A percentile compares a stretch with the other conserved stretches of the same genome.
phyloP scores from a whole-genome alignment of 2,797 vertebrate species.

The Anabacerthia variegaticeps region DNA sequence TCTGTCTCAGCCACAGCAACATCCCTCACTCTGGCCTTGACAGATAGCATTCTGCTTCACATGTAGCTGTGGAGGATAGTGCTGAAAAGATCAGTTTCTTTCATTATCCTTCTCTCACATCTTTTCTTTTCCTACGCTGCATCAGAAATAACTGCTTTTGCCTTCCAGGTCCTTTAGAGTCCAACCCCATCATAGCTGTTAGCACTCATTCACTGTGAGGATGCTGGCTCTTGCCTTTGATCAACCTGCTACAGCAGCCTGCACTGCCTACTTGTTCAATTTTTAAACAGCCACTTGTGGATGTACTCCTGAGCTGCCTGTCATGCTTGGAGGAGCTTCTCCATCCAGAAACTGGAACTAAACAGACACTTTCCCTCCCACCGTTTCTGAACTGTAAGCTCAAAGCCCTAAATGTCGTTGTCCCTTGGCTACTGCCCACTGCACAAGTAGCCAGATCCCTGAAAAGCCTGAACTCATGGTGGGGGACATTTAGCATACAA shows the following conservation, averaged over 20 bases:
- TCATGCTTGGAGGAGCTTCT: slow-evolving; percentile 28
- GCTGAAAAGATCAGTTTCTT: slow-evolving; percentile 44
- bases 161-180: slow-evolving; percentile 32
- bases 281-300: slow-evolving; percentile 59
- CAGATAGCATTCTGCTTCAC: not conserved
- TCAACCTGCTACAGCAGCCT: slow-evolving; percentile 43
- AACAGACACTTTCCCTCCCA: not conserved
- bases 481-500: not conserved
- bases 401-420: slow-evolving; percentile 8
- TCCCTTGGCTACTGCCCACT: not conserved
- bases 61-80: not conserved
- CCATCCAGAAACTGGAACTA: not conserved
- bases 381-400: slow-evolving; percentile 1
- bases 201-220: slow-evolving; percentile 36
- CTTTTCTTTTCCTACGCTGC: not conserved
- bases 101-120: not conserved
- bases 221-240: slow-evolving; percentile 47
- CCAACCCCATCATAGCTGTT: slow-evolving; percentile 10
- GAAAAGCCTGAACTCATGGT: not conserved
- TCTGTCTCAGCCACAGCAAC: not conserved
- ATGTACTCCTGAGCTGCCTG: slow-evolving; percentile 45
- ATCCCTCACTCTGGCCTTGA: not conserved
- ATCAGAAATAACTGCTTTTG: slow-evolving; percentile 47
- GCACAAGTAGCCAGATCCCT: not conserved
- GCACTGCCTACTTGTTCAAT: slow-evolving; percentile 48